phyloP scores from a whole-genome alignment of 2,113 vertebrate species.

The Ornithorhynchus anatinus region DNA sequence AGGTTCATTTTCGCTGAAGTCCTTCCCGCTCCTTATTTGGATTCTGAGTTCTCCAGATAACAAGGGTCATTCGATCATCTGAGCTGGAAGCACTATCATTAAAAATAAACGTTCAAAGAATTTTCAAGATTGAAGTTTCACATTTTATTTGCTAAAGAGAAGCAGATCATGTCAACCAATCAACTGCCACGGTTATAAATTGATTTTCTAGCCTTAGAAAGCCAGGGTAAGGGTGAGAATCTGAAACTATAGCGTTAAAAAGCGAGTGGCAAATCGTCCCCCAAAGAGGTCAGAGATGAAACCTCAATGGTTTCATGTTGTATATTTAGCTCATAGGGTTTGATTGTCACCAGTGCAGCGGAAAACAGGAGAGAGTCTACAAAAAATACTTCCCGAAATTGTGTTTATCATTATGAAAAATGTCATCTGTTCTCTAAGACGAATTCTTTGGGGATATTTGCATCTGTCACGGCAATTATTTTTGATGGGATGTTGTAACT shows the following conservation, averaged over 20 bases:
- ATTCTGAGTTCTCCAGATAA: constrained; percentile 28
- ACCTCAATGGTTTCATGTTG: not conserved
- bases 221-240: constrained; percentile 17
- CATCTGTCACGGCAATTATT: not conserved
- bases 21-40: constrained; percentile 37
- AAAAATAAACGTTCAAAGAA: constrained; percentile 45
- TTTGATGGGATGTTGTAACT: not conserved
- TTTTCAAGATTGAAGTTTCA: constrained; percentile 50
- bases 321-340: not conserved
- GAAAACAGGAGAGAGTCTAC: too few species aligned
- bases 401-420: not conserved
- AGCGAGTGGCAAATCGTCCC: not conserved
- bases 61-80: constrained; percentile 27
- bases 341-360: not conserved
- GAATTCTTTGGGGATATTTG: not conserved
- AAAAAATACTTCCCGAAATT: too few species aligned
- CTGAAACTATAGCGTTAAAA: constrained; percentile 11
- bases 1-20: not conserved
- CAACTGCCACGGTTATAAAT: constrained; percentile 14
- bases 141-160: constrained; percentile 51
- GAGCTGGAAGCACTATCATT: constrained; percentile 44
- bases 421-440: not conserved
- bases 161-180: constrained; percentile 37
- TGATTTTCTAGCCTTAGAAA: constrained; percentile 12
- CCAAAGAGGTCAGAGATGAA: not conserved